Conservation (phyloP, 2,888 invertebrate genomes). For the Nasonia oneida region DNA sequence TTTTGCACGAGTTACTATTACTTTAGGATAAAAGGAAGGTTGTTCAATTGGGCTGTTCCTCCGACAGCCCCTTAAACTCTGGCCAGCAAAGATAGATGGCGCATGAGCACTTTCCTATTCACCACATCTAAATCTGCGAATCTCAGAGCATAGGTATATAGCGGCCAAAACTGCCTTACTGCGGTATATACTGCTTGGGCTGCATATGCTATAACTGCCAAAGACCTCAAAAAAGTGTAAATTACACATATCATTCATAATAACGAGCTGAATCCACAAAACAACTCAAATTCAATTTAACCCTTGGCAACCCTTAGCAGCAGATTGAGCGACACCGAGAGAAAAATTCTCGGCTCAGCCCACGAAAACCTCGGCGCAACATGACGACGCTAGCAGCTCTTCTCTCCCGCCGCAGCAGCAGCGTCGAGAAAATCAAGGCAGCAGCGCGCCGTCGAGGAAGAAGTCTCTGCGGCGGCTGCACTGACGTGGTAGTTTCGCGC, state of each 20-base stretch:
- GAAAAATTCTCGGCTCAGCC: neutral
- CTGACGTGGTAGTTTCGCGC: conserved; percentile 35
- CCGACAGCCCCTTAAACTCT: too few relatives aligned
- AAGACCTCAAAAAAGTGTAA: too few relatives aligned
- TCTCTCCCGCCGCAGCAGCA: neutral
- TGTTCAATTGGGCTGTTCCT: too few relatives aligned
- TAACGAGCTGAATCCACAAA: neutral
- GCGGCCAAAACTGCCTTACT: too few relatives aligned
- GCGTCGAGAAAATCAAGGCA: neutral
- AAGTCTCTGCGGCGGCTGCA: neutral
- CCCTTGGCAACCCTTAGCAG: neutral
- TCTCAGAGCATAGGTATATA: too few relatives aligned
- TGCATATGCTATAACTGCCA: too few relatives aligned
- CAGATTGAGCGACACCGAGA: neutral
- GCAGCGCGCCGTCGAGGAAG: neutral
- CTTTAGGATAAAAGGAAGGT: too few relatives aligned
- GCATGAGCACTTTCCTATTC: neutral
- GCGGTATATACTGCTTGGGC: too few relatives aligned
- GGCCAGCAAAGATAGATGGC: neutral
- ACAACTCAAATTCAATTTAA: neutral
- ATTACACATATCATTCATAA: too few relatives aligned
- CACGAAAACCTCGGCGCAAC: neutral
- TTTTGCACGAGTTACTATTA: too few relatives aligned
- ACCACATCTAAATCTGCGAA: too few relatives aligned
- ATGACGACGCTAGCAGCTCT: neutral